phyloP scores from a whole-genome alignment of 2,797 vertebrate species.

The Sitta carolinensis region DNA sequence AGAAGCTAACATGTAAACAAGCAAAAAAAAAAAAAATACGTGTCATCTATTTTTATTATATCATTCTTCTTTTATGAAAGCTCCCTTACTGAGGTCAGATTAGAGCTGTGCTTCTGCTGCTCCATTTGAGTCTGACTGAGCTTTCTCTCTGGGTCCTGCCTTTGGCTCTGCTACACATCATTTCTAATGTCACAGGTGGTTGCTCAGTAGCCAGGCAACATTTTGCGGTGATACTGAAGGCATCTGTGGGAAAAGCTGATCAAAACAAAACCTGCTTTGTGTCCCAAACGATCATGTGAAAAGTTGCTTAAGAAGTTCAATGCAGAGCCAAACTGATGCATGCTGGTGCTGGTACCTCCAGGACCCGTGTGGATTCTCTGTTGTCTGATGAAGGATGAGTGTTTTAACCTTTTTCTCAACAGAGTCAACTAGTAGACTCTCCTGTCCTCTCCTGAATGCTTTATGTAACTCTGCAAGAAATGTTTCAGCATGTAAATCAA shows the following conservation, averaged over 20 bases:
- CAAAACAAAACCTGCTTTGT: conserved; percentile 10
- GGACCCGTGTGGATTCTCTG: neutral
- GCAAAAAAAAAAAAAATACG: neutral
- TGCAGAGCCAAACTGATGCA: neutral
- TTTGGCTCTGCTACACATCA: neutral
- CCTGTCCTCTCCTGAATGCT: neutral
- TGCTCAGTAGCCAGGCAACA: neutral
- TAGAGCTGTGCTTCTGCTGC: neutral
- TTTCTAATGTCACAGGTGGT: neutral
- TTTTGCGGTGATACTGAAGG: neutral
- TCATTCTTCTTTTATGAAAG: neutral
- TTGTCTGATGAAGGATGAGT: neutral
- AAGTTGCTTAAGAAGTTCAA: neutral
- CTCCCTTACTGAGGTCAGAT: neutral
- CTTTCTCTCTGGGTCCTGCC: neutral
- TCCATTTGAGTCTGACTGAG: neutral
- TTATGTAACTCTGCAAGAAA: neutral
- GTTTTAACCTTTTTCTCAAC: neutral
- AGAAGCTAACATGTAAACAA: neutral
- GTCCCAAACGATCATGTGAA: neutral
- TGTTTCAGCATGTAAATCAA: neutral
- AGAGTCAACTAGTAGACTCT: neutral
- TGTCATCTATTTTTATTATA: neutral
- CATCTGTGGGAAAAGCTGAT: neutral
- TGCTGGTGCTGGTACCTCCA: neutral